Evolutionary conservation across 2,888 invertebrate genomes (phyloP).

Genomic region (Ophion costatus): DNA sequence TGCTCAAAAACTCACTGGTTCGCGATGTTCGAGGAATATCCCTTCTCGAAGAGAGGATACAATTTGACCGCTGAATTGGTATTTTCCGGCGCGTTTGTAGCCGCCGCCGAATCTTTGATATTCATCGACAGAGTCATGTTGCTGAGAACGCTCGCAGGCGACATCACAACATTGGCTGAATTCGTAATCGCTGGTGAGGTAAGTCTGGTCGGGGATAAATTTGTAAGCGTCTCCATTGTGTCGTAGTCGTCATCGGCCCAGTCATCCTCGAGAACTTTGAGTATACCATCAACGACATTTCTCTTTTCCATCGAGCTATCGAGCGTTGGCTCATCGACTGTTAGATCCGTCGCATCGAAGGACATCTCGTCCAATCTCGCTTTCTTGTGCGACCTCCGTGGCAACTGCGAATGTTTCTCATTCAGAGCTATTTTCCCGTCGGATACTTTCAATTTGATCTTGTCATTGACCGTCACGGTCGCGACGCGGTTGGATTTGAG

Average conservation of each 20-base stretch:
- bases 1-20: conserved; percentile 70
- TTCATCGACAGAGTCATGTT: conserved; percentile 85
- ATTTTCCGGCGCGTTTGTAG: conserved; percentile 15
- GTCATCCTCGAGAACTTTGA: conserved; percentile 81
- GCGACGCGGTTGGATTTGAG: conserved; percentile 72
- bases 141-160: conserved; percentile 85
- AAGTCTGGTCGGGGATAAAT: conserved; percentile 71
- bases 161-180: conserved; percentile 77
- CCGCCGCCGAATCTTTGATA: conserved; percentile 80
- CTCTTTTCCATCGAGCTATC: conserved; percentile 75
- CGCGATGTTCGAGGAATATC: conserved; percentile 67
- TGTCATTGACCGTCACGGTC: conserved; percentile 81
- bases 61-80: conserved; percentile 65
- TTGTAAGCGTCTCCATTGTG: conserved; percentile 70
- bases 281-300: conserved; percentile 77
- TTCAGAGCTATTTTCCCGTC: conserved; percentile 78
- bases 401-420: conserved; percentile 49
- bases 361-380: conserved; percentile 69
- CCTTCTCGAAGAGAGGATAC: conserved; percentile 80
- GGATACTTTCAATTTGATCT: conserved; percentile 80
- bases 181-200: conserved; percentile 43
- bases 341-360: conserved; percentile 81
- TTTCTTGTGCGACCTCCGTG: conserved; percentile 65
- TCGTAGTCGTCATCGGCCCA: conserved; percentile 81
- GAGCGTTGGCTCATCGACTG: conserved; percentile 78